Evolutionary conservation across 1,140 invertebrate genomes (phyloP).

Genomic region (Rhagoletis pomonella): DNA sequence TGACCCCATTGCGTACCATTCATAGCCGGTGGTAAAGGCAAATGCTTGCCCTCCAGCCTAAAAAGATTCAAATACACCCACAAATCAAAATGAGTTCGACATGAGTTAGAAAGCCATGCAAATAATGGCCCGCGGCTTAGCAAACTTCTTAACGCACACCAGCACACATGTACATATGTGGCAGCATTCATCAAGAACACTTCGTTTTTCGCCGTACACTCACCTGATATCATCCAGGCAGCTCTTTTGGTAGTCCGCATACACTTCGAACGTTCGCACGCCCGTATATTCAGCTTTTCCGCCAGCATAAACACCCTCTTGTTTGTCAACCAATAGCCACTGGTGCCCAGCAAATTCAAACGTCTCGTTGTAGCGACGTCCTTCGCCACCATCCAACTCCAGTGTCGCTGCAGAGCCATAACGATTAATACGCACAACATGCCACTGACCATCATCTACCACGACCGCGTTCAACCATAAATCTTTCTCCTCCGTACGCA

Average conservation of each 20-base stretch:
- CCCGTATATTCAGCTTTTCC: conserved; percentile 96
- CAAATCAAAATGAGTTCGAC: background rate
- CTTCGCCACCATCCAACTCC: conserved; percentile 96
- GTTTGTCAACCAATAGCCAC: conserved; percentile 93
- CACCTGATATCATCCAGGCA: conserved; percentile 82
- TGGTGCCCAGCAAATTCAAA: conserved; percentile 93
- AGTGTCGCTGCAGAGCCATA: conserved; percentile 96
- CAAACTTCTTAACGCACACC: background rate
- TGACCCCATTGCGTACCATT: conserved; percentile 96
- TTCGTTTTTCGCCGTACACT: conserved; percentile 54
- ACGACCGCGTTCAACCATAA: conserved; percentile 92
- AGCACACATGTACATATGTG: too few species aligned
- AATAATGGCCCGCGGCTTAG: background rate
- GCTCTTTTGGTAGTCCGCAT: conserved; percentile 93
- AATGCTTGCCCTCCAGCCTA: conserved; percentile 91
- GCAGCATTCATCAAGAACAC: background rate
- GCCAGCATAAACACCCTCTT: conserved; percentile 95
- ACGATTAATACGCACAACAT: conserved; percentile 90
- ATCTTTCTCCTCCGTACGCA: conserved; percentile 90
- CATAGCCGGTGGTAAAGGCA: conserved; percentile 93
- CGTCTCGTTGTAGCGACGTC: conserved; percentile 94
- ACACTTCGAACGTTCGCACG: conserved; percentile 93
- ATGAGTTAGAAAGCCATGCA: background rate
- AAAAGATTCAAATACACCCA: conserved; percentile 7
- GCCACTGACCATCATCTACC: conserved; percentile 98